phyloP scores from a whole-genome alignment of 2,797 vertebrate species.

The Eurystomus glaucurus region DNA sequence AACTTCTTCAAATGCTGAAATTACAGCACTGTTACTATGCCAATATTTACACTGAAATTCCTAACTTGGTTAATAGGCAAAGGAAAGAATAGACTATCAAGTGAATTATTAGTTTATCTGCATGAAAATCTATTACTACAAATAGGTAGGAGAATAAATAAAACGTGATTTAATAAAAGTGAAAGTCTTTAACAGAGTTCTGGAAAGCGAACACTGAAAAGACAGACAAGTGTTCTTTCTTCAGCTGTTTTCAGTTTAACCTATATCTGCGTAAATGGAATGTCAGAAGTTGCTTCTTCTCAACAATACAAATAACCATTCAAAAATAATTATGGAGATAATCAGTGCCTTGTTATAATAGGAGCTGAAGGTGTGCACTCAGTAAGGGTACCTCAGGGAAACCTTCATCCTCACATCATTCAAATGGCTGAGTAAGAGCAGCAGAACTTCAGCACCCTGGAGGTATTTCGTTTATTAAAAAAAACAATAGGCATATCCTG shows the following conservation, averaged over 20 bases:
- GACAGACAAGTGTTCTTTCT: not conserved
- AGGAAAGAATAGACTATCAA: not conserved
- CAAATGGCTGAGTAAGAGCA: not conserved
- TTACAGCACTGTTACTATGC: not conserved
- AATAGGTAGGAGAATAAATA: not conserved
- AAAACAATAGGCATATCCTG: not conserved
- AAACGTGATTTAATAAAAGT: not conserved
- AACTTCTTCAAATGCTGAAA: constrained; percentile 29
- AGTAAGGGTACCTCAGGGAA: not conserved
- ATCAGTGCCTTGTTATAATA: not conserved
- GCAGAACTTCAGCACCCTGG: not conserved
- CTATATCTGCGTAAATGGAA: not conserved
- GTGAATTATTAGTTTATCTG: not conserved
- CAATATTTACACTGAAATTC: not conserved
- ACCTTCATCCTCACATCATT: not conserved
- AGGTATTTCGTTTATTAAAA: not conserved
- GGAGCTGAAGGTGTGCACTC: rapidly evolving
- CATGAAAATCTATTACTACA: not conserved
- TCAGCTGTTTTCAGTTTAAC: not conserved
- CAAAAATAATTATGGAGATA: not conserved
- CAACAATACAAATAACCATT: not conserved
- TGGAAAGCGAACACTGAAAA: not conserved
- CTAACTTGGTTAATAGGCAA: not conserved
- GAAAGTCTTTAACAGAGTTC: not conserved
- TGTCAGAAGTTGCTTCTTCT: not conserved